Evolutionary conservation across 2,113 vertebrate genomes (phyloP).

Genomic region (Cyanoliseus patagonus): DNA sequence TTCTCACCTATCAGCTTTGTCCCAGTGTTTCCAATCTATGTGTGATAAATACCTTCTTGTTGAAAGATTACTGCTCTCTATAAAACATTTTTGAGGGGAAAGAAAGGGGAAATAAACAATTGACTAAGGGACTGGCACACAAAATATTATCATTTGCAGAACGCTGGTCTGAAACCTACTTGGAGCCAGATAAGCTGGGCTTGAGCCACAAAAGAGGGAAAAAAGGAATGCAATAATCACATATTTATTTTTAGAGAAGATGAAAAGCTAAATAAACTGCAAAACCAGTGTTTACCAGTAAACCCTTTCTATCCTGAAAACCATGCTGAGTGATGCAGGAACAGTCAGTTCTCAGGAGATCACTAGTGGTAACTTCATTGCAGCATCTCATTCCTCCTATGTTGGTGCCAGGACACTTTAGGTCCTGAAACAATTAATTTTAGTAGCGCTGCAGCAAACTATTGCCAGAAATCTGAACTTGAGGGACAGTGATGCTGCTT

Average conservation of each 20-base stretch:
- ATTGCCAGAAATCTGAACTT: neutral
- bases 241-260: conserved; percentile 29
- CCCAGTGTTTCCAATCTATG: neutral
- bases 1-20: neutral
- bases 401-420: neutral
- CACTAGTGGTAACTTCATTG: neutral
- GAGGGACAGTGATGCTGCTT: neutral
- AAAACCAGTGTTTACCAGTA: neutral
- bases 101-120: neutral
- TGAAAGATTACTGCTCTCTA: conserved; percentile 34
- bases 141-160: conserved; percentile 61
- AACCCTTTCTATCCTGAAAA: neutral
- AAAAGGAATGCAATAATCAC: neutral
- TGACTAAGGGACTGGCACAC: conserved; percentile 46
- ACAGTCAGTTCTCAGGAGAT: conserved; percentile 11
- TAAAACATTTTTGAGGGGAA: conserved; percentile 12
- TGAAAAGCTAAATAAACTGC: conserved; percentile 16
- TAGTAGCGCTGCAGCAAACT: neutral
- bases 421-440: conserved; percentile 49
- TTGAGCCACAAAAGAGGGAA: neutral
- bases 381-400: neutral
- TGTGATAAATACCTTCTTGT: conserved; percentile 41
- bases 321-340: neutral
- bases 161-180: neutral
- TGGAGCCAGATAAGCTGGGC: neutral